Conservation (phyloP, 37 sponge, comb jelly and placozoan species). For the Chondrilla cf. caribensis region DNA sequence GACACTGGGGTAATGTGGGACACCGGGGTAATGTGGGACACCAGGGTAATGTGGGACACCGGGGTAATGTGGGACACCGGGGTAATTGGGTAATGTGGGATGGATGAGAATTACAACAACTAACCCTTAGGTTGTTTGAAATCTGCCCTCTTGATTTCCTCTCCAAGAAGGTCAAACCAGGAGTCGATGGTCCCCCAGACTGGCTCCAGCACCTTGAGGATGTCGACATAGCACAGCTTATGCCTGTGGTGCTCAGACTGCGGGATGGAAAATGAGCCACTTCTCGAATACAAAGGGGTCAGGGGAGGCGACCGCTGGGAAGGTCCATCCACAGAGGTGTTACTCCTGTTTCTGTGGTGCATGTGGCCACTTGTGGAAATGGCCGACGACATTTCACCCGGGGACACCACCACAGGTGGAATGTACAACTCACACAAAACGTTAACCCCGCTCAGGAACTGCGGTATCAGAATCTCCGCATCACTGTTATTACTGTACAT, state of each 20-base stretch:
- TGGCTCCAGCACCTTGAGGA: slow-evolving; percentile 56
- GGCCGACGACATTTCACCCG: background rate
- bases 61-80: too few relatives aligned
- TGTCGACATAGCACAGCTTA: background rate
- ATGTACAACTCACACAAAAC: slow-evolving; percentile 52
- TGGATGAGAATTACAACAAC: too few relatives aligned
- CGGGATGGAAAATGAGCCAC: background rate
- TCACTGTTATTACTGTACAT: slow-evolving; percentile 50
- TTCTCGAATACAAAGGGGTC: background rate
- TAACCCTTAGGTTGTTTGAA: background rate
- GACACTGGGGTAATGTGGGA: too few relatives aligned
- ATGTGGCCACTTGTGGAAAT: background rate
- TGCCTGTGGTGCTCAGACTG: too few relatives aligned
- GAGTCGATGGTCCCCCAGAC: slow-evolving; percentile 71
- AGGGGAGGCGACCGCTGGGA: slow-evolving; percentile 30
- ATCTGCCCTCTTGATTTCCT: slow-evolving; percentile 45
- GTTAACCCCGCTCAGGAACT: slow-evolving; percentile 59
- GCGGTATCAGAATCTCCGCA: slow-evolving; percentile 53
- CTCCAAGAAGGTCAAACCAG: slow-evolving; percentile 79
- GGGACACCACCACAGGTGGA: background rate
- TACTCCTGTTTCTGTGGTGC: too few relatives aligned
- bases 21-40: too few relatives aligned
- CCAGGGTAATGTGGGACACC: too few relatives aligned
- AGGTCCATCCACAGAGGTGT: too few relatives aligned
- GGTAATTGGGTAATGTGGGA: too few relatives aligned